phyloP scores from a whole-genome alignment of 2,113 vertebrate species.

The Mirounga angustirostris region DNA sequence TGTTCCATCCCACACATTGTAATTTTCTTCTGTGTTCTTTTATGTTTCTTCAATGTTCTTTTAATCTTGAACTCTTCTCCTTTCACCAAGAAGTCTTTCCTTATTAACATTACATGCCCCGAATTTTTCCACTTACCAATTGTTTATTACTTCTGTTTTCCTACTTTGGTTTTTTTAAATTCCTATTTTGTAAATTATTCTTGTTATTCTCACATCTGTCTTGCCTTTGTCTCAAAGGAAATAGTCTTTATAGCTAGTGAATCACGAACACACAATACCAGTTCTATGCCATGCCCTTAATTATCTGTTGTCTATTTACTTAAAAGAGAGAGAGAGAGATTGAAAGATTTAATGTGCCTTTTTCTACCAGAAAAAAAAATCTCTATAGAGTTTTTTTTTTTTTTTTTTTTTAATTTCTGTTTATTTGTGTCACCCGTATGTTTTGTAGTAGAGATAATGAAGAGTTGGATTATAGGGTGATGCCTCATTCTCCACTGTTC shows the following conservation, averaged over 20 bases:
- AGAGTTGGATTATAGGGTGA: neutral
- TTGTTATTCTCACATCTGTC: neutral
- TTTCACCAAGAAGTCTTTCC: conserved; percentile 27
- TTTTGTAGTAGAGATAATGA: neutral
- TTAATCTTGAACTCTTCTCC: conserved; percentile 50
- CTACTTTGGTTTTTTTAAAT: neutral
- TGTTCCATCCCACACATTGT: neutral
- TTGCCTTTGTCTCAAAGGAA: neutral
- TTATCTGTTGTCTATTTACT: neutral
- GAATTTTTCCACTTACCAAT: neutral
- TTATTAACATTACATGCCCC: conserved; percentile 34
- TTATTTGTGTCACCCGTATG: neutral
- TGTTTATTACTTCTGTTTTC: neutral
- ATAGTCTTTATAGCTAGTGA: neutral
- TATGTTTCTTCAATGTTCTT: neutral
- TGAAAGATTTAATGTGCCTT: neutral
- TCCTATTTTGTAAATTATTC: neutral
- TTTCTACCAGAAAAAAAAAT: neutral
- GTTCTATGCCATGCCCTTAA: neutral
- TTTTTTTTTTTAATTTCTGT: neutral
- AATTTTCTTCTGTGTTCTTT: neutral
- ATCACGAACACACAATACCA: neutral
- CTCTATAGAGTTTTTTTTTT: neutral
- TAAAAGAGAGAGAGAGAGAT: neutral
- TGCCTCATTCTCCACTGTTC: neutral